Percentiles rank a stretch among this genome's conserved stretches.
Conservation (phyloP, 2,113 vertebrate genomes). For the Acanthisitta chloris region DNA sequence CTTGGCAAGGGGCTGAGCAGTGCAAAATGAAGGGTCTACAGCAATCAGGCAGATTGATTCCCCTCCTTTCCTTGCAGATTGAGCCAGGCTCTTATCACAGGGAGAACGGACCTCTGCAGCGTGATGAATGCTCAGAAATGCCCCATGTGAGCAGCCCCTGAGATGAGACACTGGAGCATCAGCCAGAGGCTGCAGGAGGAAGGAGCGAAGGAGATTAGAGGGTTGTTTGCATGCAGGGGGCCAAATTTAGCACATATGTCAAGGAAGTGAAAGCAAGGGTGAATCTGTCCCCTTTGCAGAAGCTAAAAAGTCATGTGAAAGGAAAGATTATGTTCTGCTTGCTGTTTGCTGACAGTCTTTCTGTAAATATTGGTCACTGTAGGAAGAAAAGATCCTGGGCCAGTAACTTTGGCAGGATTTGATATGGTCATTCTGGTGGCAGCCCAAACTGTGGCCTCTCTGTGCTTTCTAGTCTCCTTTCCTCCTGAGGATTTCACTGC, state of each 20-base stretch:
- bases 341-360: neutral
- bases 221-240: neutral
- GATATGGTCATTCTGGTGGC: rapidly evolving
- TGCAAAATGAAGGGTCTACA: neutral
- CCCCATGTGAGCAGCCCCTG: neutral
- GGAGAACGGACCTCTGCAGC: neutral
- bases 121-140: neutral
- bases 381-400: neutral
- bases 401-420: neutral
- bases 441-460: neutral
- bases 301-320: neutral
- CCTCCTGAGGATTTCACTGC: neutral
- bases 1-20: neutral
- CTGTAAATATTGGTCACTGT: neutral
- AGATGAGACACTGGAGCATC: neutral
- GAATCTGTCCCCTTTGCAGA: neutral
- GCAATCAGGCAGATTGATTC: constrained; percentile 33
- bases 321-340: neutral
- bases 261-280: neutral
- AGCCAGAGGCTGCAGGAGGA: neutral
- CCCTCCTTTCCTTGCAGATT: neutral
- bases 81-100: neutral
- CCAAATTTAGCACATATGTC: neutral
- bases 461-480: neutral
- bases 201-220: neutral